phyloP scores from a whole-genome alignment of 35 echinoderm and acorn worm genomes.

The Apostichopus japonicus region DNA sequence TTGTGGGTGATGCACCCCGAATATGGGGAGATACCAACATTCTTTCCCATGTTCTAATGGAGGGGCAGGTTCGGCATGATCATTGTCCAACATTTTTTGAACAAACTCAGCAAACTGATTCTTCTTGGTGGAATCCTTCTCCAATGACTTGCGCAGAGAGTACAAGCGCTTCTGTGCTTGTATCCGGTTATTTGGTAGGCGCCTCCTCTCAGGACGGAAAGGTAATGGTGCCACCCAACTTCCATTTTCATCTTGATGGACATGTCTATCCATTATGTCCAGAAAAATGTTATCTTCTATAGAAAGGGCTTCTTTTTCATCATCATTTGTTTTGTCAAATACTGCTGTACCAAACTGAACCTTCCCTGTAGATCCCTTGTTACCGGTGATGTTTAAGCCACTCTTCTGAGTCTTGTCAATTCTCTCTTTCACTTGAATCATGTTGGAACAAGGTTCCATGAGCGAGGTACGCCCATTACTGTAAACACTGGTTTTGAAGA shows the following conservation, averaged over 20 bases:
- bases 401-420: constrained; percentile 17
- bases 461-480: too few relatives aligned
- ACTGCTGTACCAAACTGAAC: constrained; percentile 18
- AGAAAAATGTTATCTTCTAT: constrained; percentile 53
- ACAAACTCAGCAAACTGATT: constrained; percentile 60
- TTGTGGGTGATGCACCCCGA: constrained; percentile 53
- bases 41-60: background rate
- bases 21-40: constrained; percentile 49
- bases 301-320: constrained; percentile 45
- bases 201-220: too few relatives aligned
- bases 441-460: too few relatives aligned
- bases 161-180: too few relatives aligned
- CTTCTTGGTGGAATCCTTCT: constrained; percentile 32
- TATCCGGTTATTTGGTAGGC: too few relatives aligned
- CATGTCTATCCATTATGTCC: constrained; percentile 42
- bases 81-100: constrained; percentile 37
- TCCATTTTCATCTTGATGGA: constrained; percentile 24
- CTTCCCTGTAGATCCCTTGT: constrained; percentile 43
- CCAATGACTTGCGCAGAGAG: too few relatives aligned
- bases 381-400: too few relatives aligned
- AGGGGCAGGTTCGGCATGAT: constrained; percentile 43
- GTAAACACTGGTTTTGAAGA: too few relatives aligned
- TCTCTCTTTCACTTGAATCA: constrained; percentile 41
- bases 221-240: constrained; percentile 58
- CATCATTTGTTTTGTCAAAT: constrained; percentile 8